Evolutionary conservation across 92 coral and sea anemone species (phyloP).

Genomic region (Muricea muricata): DNA sequence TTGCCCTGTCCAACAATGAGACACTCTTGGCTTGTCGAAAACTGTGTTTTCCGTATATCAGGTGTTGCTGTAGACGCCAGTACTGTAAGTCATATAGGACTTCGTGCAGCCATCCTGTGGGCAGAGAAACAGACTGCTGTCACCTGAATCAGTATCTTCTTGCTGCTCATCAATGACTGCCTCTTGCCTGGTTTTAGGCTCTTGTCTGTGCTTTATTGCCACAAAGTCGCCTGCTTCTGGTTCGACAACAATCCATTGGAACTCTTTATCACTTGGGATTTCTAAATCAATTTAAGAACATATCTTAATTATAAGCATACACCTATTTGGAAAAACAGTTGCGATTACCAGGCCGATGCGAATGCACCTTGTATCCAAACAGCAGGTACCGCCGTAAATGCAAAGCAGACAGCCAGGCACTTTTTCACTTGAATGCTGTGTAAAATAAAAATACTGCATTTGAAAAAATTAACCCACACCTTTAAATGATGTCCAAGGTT

Average conservation of each 20-base stretch:
- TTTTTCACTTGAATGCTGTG: too few species aligned
- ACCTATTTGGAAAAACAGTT: neutral
- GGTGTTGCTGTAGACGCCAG: slow-evolving; percentile 49
- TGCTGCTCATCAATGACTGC: neutral
- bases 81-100: slow-evolving; percentile 52
- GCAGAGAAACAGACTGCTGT: slow-evolving; percentile 35
- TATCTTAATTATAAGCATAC: neutral
- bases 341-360: too few species aligned
- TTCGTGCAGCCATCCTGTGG: slow-evolving; percentile 55
- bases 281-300: slow-evolving; percentile 5
- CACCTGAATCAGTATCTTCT: neutral
- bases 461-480: slow-evolving; percentile 13
- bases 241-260: slow-evolving; percentile 33
- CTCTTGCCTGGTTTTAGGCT: slow-evolving; percentile 1
- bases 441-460: too few species aligned
- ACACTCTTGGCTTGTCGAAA: slow-evolving; percentile 16
- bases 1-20: slow-evolving; percentile 37
- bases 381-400: too few species aligned
- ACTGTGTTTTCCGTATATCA: slow-evolving; percentile 39
- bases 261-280: slow-evolving; percentile 27
- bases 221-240: slow-evolving; percentile 51
- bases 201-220: slow-evolving; percentile 38
- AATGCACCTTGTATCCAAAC: too few species aligned
- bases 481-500: slow-evolving; percentile 33
- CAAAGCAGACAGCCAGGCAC: too few species aligned